Percentiles rank a stretch among this genome's conserved stretches.
Evolutionary conservation across 2,888 invertebrate genomes (phyloP).

Genomic region (Listrodromus nycthemerus): DNA sequence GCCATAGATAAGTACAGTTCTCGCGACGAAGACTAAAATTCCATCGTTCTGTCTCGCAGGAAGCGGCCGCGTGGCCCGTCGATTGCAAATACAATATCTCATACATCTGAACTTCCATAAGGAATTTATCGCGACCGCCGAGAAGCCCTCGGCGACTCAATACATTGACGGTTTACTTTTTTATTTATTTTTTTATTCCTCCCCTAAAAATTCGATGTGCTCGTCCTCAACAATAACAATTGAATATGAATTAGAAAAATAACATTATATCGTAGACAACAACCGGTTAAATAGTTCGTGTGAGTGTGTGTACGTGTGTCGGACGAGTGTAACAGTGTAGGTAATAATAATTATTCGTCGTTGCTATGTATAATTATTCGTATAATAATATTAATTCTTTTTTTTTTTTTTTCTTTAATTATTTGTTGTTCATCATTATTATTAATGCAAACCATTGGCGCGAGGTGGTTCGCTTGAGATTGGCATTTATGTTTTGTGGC

Average conservation of each 20-base stretch:
- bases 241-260: slow-evolving; percentile 84
- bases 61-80: not conserved
- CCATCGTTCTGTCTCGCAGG: slow-evolving; percentile 44
- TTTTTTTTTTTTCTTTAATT: slow-evolving; percentile 39
- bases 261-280: slow-evolving; percentile 84
- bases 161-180: slow-evolving; percentile 57
- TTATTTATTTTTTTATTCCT: slow-evolving; percentile 67
- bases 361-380: slow-evolving; percentile 47
- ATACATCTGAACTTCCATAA: slow-evolving; percentile 1
- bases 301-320: slow-evolving; percentile 71
- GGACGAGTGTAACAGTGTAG: slow-evolving; percentile 45
- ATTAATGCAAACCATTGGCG: slow-evolving; percentile 77
- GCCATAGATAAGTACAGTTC: slow-evolving; percentile 45
- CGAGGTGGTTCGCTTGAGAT: slow-evolving; percentile 72
- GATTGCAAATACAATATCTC: slow-evolving; percentile 41
- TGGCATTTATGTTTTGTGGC: slow-evolving; percentile 47
- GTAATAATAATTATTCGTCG: slow-evolving; percentile 59
- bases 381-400: slow-evolving; percentile 71
- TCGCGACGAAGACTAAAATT: slow-evolving; percentile 62
- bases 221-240: slow-evolving; percentile 84
- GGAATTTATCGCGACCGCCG: slow-evolving; percentile 40
- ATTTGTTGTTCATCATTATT: slow-evolving; percentile 24
- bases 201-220: slow-evolving; percentile 82
- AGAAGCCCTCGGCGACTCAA: slow-evolving; percentile 67
- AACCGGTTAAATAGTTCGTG: slow-evolving; percentile 82